phyloP scores from a whole-genome alignment of 2,888 invertebrate species.

The Eupithecia exiguata region DNA sequence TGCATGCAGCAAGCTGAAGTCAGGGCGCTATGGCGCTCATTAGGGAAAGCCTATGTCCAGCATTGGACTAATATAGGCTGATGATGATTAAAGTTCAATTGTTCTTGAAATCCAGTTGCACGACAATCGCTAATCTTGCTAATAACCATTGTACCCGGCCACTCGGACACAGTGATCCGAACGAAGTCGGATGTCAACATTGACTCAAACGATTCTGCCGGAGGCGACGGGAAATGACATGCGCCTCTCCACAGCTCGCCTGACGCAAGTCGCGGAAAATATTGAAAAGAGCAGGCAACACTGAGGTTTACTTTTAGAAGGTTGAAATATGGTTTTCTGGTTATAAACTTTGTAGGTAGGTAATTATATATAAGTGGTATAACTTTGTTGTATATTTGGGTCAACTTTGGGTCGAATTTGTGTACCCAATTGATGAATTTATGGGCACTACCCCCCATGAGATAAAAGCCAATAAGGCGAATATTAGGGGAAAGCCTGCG shows the following conservation, averaged over 20 bases:
- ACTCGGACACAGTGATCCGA: slow-evolving; percentile 51
- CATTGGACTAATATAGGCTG: no score
- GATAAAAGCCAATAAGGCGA: no score
- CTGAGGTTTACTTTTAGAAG: background rate
- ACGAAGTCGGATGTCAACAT: slow-evolving; percentile 73
- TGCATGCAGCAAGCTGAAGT: no score
- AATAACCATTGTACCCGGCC: slow-evolving; percentile 45
- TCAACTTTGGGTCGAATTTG: background rate
- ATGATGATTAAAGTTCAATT: slow-evolving; percentile 18
- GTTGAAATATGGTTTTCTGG: background rate
- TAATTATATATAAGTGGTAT: background rate
- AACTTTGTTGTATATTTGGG: background rate
- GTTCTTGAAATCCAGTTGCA: slow-evolving; percentile 5
- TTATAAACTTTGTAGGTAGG: background rate
- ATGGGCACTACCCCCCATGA: no score
- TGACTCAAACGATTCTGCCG: slow-evolving; percentile 70
- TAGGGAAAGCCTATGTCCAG: no score
- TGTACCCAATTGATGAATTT: no score
- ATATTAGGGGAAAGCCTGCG: no score
- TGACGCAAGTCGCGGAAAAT: slow-evolving; percentile 65
- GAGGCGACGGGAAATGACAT: slow-evolving; percentile 71
- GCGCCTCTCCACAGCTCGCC: slow-evolving; percentile 60
- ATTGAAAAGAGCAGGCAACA: slow-evolving; percentile 48
- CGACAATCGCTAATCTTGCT: slow-evolving; percentile 46
- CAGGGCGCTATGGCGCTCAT: no score